Evolutionary conservation across 2,888 invertebrate species (phyloP).

Genomic region (Euproctis similis): DNA sequence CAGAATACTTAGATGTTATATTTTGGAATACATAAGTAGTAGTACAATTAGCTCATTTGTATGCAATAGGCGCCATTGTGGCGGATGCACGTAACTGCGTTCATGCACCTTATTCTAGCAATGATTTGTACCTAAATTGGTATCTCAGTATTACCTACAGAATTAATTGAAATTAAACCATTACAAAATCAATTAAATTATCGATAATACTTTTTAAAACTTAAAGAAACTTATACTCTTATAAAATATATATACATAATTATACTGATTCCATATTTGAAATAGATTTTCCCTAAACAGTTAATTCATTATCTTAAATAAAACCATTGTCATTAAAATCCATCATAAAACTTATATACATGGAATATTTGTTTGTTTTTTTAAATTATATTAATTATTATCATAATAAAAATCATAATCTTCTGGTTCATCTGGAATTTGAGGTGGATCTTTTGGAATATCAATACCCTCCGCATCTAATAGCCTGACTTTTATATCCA

Average conservation of each 20-base stretch:
- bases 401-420: conserved; percentile 93
- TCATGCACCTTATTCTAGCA: conserved; percentile 7
- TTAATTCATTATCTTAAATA: no score
- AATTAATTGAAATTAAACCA: no score
- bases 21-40: no score
- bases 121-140: conserved; percentile 13
- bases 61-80: neutral
- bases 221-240: no score
- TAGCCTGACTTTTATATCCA: conserved; percentile 96
- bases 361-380: conserved; percentile 8
- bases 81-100: conserved; percentile 7
- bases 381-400: conserved; percentile 66
- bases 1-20: no score
- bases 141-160: conserved; percentile 7
- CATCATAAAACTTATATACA: no score
- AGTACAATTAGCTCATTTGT: neutral
- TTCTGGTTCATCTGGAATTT: conserved; percentile 93
- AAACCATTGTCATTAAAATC: no score
- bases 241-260: no score
- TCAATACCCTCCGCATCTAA: conserved; percentile 96
- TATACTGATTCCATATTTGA: no score
- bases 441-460: conserved; percentile 94
- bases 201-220: no score
- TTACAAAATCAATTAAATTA: no score
- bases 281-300: no score